Base-by-base conservation (phyloP, 2,888 invertebrate species). In the Noctua comes region DNA sequence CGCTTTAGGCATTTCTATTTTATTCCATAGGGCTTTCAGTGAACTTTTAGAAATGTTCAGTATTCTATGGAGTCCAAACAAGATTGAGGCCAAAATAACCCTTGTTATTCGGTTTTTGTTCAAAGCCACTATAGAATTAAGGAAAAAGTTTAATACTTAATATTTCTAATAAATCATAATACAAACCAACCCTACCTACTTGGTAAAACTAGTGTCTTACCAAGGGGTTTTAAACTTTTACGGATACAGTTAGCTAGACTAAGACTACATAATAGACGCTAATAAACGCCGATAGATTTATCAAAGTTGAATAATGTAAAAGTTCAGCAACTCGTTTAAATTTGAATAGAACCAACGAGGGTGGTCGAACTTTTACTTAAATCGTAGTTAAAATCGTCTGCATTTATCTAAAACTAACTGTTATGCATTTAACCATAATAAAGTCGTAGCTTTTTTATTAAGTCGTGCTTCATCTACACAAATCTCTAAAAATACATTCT, bases 291-390 rank as follows among this genome's bases (percentile, higher is more conserved):
- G 16, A 40, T 65, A 40, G 11, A 46, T 70, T n/a, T 43, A 71
- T 48, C 48, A 43, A 66, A 65, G 31, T 81, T 65, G 6, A 72
- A 85, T 68, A 81, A 73, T 70, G 40, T 24, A 31, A 54, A 59
- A 66, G 72, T 85, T 82, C 36, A 54, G 24, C 21, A 43, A 54
- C 54, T 24, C 36, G 18, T 81, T 65, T 48, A 24, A 11, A 27
- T 64, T 64, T 73, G 59, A 82, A 82, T 82, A 64, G 66, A 78
- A 48, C n/a, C 36, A 66, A 62, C 31, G 83, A 82, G 18, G 18
- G 11, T 21, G 48, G 54, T 73, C 7, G 62, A 82, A 85, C 31
- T 73, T 85, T 51, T 13, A 40, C n/a, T 71, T 40, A 54, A 54
- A 68, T 40, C 27, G 7, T 24, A 54, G 51, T 51, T 66, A 5